These are phyloP conservation scores for Lasiommata megera DNA, from an alignment of 2,888 invertebrate species.

Conservation along the genomic window DNA sequence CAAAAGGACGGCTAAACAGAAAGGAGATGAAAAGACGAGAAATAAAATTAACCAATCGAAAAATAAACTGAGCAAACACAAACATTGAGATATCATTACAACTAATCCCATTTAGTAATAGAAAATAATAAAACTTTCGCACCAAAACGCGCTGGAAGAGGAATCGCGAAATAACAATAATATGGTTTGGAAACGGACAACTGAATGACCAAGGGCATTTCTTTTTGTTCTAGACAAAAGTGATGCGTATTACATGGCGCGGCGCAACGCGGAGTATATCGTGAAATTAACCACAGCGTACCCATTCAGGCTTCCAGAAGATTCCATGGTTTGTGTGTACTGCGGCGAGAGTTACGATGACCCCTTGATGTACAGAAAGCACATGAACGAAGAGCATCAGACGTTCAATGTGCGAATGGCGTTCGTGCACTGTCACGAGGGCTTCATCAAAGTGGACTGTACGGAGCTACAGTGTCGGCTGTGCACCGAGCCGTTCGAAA, in stretches of 20 bases:
- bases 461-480: conserved; percentile 61
- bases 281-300: conserved; percentile 70
- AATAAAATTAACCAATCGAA: background rate
- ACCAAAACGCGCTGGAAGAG: conserved; percentile 11
- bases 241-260: conserved; percentile 62
- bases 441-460: conserved; percentile 65
- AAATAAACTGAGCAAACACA: background rate
- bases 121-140: conserved; percentile 8
- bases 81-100: too few relatives aligned
- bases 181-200: conserved; percentile 34
- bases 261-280: conserved; percentile 70
- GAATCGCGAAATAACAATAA: conserved; percentile 21
- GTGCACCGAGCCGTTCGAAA: conserved; percentile 46
- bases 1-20: background rate
- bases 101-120: conserved; percentile 2
- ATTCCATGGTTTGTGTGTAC: conserved; percentile 68
- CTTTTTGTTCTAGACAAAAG: conserved; percentile 74
- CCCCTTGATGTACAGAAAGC: conserved; percentile 54
- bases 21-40: background rate
- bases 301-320: conserved; percentile 71
- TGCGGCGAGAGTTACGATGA: conserved; percentile 63
- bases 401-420: conserved; percentile 57
- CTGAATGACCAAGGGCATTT: conserved; percentile 67
- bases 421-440: conserved; percentile 60
- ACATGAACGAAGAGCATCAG: conserved; percentile 63